A percentile compares a stretch with the other conserved stretches of the same genome.
Conservation (phyloP, 1,140 invertebrate genomes). For the Thereuonema tuberculata region DNA sequence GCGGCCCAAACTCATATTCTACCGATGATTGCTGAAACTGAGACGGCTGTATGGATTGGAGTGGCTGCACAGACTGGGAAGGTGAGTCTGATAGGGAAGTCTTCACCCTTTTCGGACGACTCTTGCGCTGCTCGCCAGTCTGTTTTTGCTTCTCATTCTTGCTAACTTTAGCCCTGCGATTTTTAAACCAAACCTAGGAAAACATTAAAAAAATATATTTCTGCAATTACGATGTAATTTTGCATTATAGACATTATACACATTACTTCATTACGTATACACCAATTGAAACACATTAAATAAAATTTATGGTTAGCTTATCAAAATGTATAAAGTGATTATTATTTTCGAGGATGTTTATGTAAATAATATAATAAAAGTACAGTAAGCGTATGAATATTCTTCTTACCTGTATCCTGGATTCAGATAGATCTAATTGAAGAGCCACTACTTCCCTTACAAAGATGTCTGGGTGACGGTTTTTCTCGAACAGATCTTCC, state of each 20-base stretch:
- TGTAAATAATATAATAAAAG: no score
- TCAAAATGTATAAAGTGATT: no score
- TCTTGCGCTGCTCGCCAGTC: constrained; percentile 10
- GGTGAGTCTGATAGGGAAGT: constrained; percentile 22
- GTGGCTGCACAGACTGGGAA: constrained; percentile 24
- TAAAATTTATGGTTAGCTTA: no score
- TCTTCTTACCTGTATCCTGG: constrained; percentile 56
- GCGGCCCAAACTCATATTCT: constrained; percentile 5
- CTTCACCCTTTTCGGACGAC: constrained; percentile 21
- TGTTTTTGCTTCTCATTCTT: neutral
- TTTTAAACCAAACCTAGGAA: constrained; percentile 96
- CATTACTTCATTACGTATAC: no score
- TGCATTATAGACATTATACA: no score
- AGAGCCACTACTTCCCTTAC: constrained; percentile 76
- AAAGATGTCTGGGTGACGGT: constrained; percentile 72
- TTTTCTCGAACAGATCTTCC: constrained; percentile 61
- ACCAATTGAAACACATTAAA: no score
- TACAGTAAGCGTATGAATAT: no score
- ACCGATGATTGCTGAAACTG: no score
- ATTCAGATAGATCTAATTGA: constrained; percentile 69
- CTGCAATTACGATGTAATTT: no score
- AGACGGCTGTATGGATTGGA: constrained; percentile 13
- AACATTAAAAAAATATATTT: constrained; percentile 22
- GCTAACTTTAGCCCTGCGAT: constrained; percentile 68
- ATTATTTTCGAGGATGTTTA: no score